Evolutionary conservation across 2,113 vertebrate genomes (phyloP).

Genomic region (Pardalotus punctatus): DNA sequence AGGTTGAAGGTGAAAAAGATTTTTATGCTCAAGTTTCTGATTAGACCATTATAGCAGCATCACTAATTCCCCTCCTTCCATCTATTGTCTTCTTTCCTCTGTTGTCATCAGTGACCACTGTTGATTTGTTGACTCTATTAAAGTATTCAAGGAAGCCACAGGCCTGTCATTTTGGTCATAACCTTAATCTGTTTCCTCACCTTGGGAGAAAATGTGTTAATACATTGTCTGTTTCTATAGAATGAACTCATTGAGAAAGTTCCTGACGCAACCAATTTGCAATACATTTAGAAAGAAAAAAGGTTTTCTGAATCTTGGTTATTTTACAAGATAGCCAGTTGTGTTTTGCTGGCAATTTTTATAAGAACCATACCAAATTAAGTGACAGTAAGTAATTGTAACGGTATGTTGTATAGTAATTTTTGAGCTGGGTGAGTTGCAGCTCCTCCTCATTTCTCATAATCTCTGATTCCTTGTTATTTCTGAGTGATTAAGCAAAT

Average conservation of each 20-base stretch:
- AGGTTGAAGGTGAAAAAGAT: slow-evolving; percentile 18
- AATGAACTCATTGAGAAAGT: not conserved
- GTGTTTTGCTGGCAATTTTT: not conserved
- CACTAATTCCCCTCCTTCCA: slow-evolving; percentile 47
- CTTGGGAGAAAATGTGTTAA: slow-evolving; percentile 64
- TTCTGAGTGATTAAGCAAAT: slow-evolving; percentile 24
- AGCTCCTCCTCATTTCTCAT: not conserved
- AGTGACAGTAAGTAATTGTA: not conserved
- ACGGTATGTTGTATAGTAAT: not conserved
- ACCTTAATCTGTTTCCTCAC: slow-evolving; percentile 69
- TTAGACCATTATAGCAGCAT: slow-evolving; percentile 25
- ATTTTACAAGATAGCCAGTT: not conserved
- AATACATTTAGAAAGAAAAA: not conserved
- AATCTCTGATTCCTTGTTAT: not conserved
- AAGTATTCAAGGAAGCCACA: slow-evolving; percentile 52
- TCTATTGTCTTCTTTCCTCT: slow-evolving; percentile 43
- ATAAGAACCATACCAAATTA: not conserved
- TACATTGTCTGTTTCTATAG: slow-evolving; percentile 19
- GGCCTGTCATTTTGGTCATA: slow-evolving; percentile 67
- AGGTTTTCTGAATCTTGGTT: not conserved
- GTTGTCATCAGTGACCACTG: slow-evolving; percentile 56
- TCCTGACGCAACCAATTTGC: not conserved
- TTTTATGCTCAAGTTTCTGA: slow-evolving; percentile 42
- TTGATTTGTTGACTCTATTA: slow-evolving; percentile 65
- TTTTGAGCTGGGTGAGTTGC: not conserved